These are phyloP conservation scores for Holothuria scabra DNA, from an alignment of 53 echinoderm and acorn worm species.

Conservation along the genomic window DNA sequence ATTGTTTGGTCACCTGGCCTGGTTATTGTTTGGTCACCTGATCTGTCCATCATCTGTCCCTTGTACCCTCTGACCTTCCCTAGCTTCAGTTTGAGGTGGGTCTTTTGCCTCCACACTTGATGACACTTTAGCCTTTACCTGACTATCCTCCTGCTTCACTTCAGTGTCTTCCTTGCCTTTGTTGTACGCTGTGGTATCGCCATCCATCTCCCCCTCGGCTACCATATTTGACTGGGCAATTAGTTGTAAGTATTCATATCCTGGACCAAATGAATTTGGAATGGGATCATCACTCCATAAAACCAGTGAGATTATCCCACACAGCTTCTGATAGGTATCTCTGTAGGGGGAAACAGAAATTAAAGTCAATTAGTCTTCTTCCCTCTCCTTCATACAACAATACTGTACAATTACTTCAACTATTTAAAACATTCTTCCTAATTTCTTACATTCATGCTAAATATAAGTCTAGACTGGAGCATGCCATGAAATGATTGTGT, in stretches of 20 bases:
- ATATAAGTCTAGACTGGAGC: not conserved
- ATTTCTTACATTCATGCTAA: not conserved
- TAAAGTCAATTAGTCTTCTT: no score
- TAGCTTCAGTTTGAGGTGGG: no score
- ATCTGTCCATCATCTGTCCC: no score
- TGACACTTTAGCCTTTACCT: no score
- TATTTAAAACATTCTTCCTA: not conserved
- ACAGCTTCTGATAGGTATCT: conserved; percentile 66
- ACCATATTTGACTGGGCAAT: conserved; percentile 23
- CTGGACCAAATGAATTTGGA: conserved; percentile 89
- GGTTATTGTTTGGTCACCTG: no score
- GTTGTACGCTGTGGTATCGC: not conserved
- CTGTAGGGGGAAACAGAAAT: conserved; percentile 8
- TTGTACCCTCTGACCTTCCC: no score
- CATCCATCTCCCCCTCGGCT: not conserved
- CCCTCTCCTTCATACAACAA: not conserved
- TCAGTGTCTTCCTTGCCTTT: not conserved
- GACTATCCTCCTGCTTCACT: no score
- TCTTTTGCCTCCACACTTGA: no score
- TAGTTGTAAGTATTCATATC: conserved; percentile 77
- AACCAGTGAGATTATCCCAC: conserved; percentile 71
- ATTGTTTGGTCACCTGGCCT: no score
- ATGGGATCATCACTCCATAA: conserved; percentile 92
- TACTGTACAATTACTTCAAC: not conserved
- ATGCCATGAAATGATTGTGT: no score